These are phyloP conservation scores for Crocallis elinguaria DNA, from an alignment of 2,888 invertebrate genomes.

Conservation along the genomic window DNA sequence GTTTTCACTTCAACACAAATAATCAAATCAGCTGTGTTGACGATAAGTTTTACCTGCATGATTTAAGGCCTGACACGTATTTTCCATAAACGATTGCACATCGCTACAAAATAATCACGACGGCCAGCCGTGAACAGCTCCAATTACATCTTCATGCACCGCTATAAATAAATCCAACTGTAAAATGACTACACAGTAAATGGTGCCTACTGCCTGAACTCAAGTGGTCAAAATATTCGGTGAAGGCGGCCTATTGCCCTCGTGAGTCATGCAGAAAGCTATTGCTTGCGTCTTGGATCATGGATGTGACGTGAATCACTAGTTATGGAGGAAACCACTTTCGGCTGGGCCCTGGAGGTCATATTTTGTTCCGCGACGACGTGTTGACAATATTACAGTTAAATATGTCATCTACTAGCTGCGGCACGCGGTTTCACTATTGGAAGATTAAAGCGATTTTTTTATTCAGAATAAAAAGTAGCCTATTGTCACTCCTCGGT, in stretches of 20 bases:
- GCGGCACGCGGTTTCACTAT: too few relatives aligned
- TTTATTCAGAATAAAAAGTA: too few relatives aligned
- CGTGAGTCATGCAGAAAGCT: slow-evolving; percentile 51
- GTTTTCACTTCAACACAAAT: neutral
- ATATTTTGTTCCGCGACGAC: neutral
- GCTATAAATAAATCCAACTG: slow-evolving; percentile 16
- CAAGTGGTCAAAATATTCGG: slow-evolving; percentile 39
- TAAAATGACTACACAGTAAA: slow-evolving; percentile 8
- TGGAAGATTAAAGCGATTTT: too few relatives aligned
- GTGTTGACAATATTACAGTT: too few relatives aligned
- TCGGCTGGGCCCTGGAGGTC: slow-evolving; percentile 36
- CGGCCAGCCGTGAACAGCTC: neutral
- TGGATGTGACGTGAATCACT: slow-evolving; percentile 46
- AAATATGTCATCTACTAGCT: too few relatives aligned
- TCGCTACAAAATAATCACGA: slow-evolving; percentile 4
- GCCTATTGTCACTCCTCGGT: too few relatives aligned
- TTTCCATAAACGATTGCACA: neutral
- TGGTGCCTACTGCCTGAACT: slow-evolving; percentile 8
- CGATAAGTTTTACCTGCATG: too few relatives aligned
- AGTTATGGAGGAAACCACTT: slow-evolving; percentile 54
- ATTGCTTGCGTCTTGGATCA: slow-evolving; percentile 23
- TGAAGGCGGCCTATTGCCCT: slow-evolving; percentile 38
- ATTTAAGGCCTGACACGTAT: neutral
- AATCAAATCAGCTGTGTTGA: neutral
- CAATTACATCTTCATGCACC: slow-evolving; percentile 6